A percentile compares a stretch with the other conserved stretches of the same genome.
Evolutionary conservation across 1,140 invertebrate species (phyloP).

Genomic region (Drosophila leontia): DNA sequence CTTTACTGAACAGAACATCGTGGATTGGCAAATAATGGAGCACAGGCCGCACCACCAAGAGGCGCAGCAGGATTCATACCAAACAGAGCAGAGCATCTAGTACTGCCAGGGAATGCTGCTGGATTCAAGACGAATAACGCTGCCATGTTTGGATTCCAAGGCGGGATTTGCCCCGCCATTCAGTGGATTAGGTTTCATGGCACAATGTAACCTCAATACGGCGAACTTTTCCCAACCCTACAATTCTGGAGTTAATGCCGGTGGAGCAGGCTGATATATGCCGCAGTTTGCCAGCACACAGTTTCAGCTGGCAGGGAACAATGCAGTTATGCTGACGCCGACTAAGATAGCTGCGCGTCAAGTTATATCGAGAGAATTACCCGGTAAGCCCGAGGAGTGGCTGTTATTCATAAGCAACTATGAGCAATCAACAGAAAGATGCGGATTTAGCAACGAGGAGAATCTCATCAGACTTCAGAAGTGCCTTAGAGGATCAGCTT

Average conservation of each 20-base stretch:
- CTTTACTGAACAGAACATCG: not conserved
- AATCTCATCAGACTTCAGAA: not conserved
- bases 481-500: not conserved
- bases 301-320: not conserved
- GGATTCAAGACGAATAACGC: not conserved
- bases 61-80: not conserved
- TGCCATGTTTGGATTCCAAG: not conserved
- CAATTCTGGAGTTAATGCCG: not conserved
- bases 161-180: not conserved
- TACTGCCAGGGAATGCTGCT: not conserved
- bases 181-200: not conserved
- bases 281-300: not conserved
- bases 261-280: not conserved
- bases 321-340: not conserved
- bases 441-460: not conserved
- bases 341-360: not conserved
- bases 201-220: not conserved
- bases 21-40: no score
- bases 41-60: not conserved
- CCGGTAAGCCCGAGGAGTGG: not conserved
- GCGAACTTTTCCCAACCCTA: not conserved
- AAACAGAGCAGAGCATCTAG: not conserved
- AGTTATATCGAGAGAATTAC: not conserved
- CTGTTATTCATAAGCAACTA: conserved; percentile 12
- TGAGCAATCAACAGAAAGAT: conserved; percentile 2